phyloP scores from a whole-genome alignment of 1,140 invertebrate genomes.

The Conopomorpha cramerella region DNA sequence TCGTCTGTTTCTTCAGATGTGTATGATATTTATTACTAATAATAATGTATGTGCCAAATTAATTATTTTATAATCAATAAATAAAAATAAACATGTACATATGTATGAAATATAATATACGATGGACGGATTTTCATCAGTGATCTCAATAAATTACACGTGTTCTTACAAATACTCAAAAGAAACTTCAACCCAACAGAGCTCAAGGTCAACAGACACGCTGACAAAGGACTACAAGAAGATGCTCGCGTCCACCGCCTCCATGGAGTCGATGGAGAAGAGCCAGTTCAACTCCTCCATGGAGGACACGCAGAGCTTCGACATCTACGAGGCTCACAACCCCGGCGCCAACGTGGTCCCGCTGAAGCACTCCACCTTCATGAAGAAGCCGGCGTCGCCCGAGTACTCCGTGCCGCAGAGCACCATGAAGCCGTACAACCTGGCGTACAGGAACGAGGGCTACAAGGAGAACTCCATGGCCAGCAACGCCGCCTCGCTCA shows the following conservation, averaged over 20 bases:
- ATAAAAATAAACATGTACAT: too few relatives aligned
- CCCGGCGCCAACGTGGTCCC: slow-evolving; percentile 62
- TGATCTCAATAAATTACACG: too few relatives aligned
- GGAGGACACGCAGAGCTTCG: slow-evolving; percentile 80
- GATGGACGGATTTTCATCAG: too few relatives aligned
- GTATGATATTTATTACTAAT: too few relatives aligned
- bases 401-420: slow-evolving; percentile 54
- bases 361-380: slow-evolving; percentile 50
- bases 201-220: slow-evolving; percentile 74
- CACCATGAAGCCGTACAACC: slow-evolving; percentile 69
- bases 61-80: too few relatives aligned
- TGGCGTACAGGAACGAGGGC: slow-evolving; percentile 84
- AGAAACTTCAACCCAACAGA: too few relatives aligned
- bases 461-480: slow-evolving; percentile 81
- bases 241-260: slow-evolving; percentile 77
- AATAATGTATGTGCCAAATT: too few relatives aligned
- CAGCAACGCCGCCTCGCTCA: slow-evolving; percentile 65
- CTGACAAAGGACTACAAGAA: slow-evolving; percentile 81
- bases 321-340: slow-evolving; percentile 80
- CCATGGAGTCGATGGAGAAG: slow-evolving; percentile 88
- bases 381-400: slow-evolving; percentile 43
- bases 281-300: slow-evolving; percentile 82
- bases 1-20: too few relatives aligned
- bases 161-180: too few relatives aligned
- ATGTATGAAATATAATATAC: too few relatives aligned